Conservation (phyloP, 2,888 invertebrate genomes). For the Liopterus haemorrhoidalis region DNA sequence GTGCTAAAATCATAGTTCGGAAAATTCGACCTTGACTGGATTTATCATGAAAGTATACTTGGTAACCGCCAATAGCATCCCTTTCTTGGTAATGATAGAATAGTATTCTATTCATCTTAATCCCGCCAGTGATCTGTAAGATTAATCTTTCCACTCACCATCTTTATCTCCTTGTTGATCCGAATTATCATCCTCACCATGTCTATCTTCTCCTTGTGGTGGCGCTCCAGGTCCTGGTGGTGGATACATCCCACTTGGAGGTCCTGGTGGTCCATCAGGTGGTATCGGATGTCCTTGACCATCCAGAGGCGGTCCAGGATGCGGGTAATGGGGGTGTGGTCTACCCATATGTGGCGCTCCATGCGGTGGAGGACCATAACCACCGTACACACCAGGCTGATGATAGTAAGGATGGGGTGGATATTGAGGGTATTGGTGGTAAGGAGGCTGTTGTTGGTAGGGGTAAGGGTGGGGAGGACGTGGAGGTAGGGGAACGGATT, state of each 20-base stretch:
- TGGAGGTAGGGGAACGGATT: conserved; percentile 51
- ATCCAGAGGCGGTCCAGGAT: conserved; percentile 42
- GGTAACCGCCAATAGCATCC: too few species aligned
- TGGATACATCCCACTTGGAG: conserved; percentile 15
- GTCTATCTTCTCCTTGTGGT: conserved; percentile 30
- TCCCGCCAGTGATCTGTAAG: conserved; percentile 6
- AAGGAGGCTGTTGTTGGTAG: conserved; percentile 49
- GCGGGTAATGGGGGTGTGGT: conserved; percentile 9
- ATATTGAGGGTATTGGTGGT: conserved; percentile 52
- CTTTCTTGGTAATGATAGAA: too few species aligned
- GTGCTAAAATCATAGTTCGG: too few species aligned
- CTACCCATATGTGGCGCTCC: too few species aligned
- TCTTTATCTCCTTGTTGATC: conserved; percentile 19
- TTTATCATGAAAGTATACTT: too few species aligned
- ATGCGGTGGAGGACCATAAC: conserved; percentile 29
- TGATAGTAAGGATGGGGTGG: conserved; percentile 49
- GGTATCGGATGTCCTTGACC: conserved; percentile 39
- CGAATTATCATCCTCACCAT: conserved; percentile 14
- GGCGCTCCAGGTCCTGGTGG: conserved; percentile 23
- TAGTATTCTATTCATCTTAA: not conserved
- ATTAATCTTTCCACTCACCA: conserved; percentile 5
- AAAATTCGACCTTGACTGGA: too few species aligned
- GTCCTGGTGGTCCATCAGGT: conserved; percentile 31
- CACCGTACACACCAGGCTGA: conserved; percentile 29
- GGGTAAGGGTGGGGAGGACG: conserved; percentile 52